A percentile compares a stretch with the other conserved stretches of the same genome.
phyloP scores from a whole-genome alignment of 2,888 invertebrate species.

The Corbicula japonica region DNA sequence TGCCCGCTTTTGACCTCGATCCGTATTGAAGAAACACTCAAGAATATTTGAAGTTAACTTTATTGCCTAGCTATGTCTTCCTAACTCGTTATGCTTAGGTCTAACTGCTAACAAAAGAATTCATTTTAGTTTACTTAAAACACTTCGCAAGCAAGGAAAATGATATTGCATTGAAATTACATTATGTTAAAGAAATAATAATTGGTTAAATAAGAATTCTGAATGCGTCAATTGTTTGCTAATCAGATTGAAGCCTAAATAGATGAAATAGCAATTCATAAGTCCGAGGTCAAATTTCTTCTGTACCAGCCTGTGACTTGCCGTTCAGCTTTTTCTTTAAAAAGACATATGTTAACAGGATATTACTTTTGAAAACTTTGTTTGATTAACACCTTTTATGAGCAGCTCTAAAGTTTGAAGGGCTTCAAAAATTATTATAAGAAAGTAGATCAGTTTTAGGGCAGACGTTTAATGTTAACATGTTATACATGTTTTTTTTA shows the following conservation, averaged over 20 bases:
- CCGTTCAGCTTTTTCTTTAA: background rate
- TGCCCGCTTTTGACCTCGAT: conserved; percentile 46
- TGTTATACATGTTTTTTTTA: too few relatives aligned
- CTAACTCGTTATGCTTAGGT: conserved; percentile 16
- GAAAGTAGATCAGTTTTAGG: too few relatives aligned
- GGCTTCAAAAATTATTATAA: too few relatives aligned
- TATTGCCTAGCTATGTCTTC: conserved; percentile 29
- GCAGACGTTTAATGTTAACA: too few relatives aligned
- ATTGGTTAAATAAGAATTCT: conserved; percentile 41
- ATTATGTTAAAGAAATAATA: conserved; percentile 34
- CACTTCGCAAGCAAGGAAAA: conserved; percentile 23
- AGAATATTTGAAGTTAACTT: conserved; percentile 37
- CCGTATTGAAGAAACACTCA: conserved; percentile 38
- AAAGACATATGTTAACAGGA: too few relatives aligned
- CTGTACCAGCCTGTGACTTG: conserved; percentile 21
- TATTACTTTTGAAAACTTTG: too few relatives aligned
- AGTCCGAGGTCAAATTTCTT: conserved; percentile 14
- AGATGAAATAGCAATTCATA: conserved; percentile 15
- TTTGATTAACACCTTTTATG: too few relatives aligned
- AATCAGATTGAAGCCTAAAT: conserved; percentile 26
- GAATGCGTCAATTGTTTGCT: conserved; percentile 34
- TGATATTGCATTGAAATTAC: conserved; percentile 38
- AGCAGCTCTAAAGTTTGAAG: too few relatives aligned
- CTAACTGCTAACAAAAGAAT: conserved; percentile 32
- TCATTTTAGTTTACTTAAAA: conserved; percentile 5